These are phyloP conservation scores for Ectropis crepuscularia DNA, from an alignment of 2,888 invertebrate genomes.

Conservation along the genomic window DNA sequence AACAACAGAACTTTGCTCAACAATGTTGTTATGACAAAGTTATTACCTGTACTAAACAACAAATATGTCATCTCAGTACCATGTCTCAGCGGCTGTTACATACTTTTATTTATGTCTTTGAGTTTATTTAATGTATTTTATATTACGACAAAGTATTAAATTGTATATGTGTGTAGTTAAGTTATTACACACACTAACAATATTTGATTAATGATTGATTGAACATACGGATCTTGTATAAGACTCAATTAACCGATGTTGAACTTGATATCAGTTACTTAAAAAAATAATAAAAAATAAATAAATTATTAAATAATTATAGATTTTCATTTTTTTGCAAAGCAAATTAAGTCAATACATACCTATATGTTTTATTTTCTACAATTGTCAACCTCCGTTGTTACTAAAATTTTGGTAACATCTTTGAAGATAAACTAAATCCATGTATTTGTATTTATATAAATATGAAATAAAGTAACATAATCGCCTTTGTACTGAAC, in stretches of 20 bases:
- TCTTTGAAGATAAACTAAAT: too few relatives aligned
- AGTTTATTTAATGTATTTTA: neutral
- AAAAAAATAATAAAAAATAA: too few relatives aligned
- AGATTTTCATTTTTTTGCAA: too few relatives aligned
- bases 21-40: slow-evolving; percentile 7
- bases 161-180: neutral
- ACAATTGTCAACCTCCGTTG: too few relatives aligned
- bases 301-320: too few relatives aligned
- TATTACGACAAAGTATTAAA: slow-evolving; percentile 6
- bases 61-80: neutral
- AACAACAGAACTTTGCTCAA: neutral
- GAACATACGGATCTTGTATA: slow-evolving; percentile 27
- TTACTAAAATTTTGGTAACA: too few relatives aligned
- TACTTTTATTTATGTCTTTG: neutral
- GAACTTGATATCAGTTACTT: slow-evolving; percentile 11
- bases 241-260: slow-evolving; percentile 21
- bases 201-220: slow-evolving; percentile 35
- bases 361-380: too few relatives aligned
- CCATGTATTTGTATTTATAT: too few relatives aligned
- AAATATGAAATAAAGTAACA: too few relatives aligned
- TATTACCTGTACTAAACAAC: neutral
- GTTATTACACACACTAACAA: slow-evolving; percentile 10
- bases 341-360: too few relatives aligned
- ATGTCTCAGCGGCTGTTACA: neutral
- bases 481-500: too few relatives aligned